A percentile compares a stretch with the other conserved stretches of the same genome.
Conservation (phyloP, 2,888 invertebrate species). For the Chromoteleia sp. region DNA sequence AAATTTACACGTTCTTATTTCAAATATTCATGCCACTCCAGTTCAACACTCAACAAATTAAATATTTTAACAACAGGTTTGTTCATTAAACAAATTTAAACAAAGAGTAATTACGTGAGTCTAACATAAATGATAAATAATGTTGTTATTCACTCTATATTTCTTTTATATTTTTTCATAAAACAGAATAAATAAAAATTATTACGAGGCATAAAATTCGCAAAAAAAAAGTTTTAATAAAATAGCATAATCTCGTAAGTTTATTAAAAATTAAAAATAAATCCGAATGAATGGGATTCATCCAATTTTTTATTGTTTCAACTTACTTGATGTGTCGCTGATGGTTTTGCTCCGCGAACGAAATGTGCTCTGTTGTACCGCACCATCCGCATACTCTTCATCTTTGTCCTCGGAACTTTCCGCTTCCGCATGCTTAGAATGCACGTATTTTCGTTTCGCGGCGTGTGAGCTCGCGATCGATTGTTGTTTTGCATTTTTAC, state of each 20-base stretch:
- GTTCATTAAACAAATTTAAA: constrained; percentile 15
- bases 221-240: too few species aligned
- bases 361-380: constrained; percentile 81
- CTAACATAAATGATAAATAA: neutral
- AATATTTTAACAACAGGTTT: constrained; percentile 13
- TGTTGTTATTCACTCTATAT: neutral
- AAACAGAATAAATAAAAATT: too few species aligned
- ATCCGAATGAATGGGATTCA: neutral
- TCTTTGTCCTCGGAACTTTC: constrained; percentile 93
- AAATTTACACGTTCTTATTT: constrained; percentile 36
- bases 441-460: constrained; percentile 80
- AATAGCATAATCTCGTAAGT: neutral
- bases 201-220: too few species aligned
- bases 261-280: neutral
- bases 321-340: constrained; percentile 91
- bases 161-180: neutral
- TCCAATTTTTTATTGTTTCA: neutral
- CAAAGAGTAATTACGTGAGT: neutral
- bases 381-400: constrained; percentile 86
- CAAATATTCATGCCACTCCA: constrained; percentile 19
- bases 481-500: constrained; percentile 92
- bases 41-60: constrained; percentile 22
- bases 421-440: constrained; percentile 88
- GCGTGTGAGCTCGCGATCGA: constrained; percentile 86
- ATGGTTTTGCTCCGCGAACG: constrained; percentile 95